Conservation (phyloP, 2,797 vertebrate genomes). For the Ctenopoma kingsleyae region DNA sequence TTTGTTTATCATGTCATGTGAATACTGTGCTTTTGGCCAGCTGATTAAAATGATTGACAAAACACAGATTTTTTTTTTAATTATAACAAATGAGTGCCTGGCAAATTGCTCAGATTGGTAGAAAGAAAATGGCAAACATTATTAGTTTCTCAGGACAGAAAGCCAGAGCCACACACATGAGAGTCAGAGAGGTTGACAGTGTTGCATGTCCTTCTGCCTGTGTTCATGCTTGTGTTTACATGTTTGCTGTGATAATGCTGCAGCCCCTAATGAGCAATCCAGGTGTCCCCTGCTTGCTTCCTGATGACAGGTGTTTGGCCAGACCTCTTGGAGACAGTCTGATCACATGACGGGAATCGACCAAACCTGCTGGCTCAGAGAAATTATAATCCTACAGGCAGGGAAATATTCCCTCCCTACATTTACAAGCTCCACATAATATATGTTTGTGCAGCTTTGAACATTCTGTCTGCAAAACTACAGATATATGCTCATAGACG, state of each 20-base stretch:
- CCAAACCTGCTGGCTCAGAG: slow-evolving; percentile 35
- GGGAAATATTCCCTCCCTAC: slow-evolving; percentile 38
- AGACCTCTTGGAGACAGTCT: slow-evolving; percentile 61
- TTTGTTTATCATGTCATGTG: slow-evolving; percentile 7
- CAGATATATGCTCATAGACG: slow-evolving; percentile 6
- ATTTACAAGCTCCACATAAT: slow-evolving; percentile 39
- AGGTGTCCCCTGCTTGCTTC: slow-evolving; percentile 30
- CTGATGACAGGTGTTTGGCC: slow-evolving; percentile 68
- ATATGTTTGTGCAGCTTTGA: slow-evolving; percentile 35
- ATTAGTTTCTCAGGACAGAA: not conserved
- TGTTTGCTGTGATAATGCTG: slow-evolving; percentile 36
- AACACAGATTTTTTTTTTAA: not conserved
- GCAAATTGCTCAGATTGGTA: not conserved
- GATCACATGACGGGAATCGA: slow-evolving; percentile 70
- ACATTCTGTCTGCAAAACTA: slow-evolving; percentile 10
- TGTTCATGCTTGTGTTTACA: slow-evolving; percentile 32
- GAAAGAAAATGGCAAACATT: not conserved
- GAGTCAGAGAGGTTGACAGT: not conserved
- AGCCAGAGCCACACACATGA: not conserved
- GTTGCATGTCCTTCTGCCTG: slow-evolving; percentile 3
- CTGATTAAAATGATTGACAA: slow-evolving; percentile 15
- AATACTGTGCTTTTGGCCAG: not conserved
- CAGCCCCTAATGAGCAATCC: slow-evolving; percentile 47
- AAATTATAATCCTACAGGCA: slow-evolving; percentile 46
- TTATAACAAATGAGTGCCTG: not conserved